phyloP scores from a whole-genome alignment of 64 coral and sea anemone genomes.

The Pachyseris speciosa region DNA sequence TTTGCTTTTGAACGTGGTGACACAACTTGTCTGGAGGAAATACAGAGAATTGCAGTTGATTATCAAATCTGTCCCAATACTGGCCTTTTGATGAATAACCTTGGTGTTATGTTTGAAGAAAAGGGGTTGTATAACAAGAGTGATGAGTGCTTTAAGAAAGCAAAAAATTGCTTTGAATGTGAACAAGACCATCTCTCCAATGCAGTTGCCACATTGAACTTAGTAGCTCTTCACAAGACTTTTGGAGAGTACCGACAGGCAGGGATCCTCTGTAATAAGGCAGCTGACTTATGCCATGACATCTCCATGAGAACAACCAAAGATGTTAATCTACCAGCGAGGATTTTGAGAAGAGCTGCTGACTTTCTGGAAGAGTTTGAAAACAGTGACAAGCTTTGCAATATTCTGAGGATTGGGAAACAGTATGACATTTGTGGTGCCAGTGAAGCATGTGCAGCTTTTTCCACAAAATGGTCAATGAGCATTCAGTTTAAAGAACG shows the following conservation, averaged over 20 bases:
- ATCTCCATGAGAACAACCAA: neutral
- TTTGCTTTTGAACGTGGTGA: neutral
- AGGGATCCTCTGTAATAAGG: neutral
- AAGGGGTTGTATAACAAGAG: neutral
- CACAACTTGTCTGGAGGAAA: neutral
- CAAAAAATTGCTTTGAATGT: neutral
- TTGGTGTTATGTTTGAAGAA: neutral
- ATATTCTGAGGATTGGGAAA: neutral
- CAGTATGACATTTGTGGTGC: neutral
- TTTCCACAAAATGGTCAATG: neutral
- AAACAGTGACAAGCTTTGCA: neutral
- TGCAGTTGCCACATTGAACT: slow-evolving; percentile 6
- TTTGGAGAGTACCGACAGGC: neutral
- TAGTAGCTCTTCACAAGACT: neutral
- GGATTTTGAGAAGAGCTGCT: neutral
- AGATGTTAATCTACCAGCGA: neutral
- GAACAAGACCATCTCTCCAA: neutral
- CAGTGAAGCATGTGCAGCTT: neutral
- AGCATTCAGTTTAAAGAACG: too few relatives aligned
- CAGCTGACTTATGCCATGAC: neutral
- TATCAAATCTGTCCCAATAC: neutral
- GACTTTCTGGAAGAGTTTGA: neutral
- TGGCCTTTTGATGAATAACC: neutral
- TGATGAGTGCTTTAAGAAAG: neutral
- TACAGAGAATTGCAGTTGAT: neutral